Evolutionary conservation across 92 coral and sea anemone genomes (phyloP).

Genomic region (Plumapathes pennacea): DNA sequence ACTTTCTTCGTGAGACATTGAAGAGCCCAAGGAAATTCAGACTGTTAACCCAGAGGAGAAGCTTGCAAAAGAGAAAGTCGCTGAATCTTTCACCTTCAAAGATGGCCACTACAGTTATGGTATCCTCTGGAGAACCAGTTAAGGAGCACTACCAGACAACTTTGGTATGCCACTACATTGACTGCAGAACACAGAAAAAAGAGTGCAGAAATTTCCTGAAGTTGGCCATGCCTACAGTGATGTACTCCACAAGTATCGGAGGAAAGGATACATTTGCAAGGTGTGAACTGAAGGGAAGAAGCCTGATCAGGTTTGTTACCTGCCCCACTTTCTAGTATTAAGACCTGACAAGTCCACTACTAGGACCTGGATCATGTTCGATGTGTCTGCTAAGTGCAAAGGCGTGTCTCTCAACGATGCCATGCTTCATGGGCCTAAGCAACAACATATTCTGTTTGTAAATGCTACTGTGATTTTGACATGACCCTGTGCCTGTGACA

Average conservation of each 20-base stretch:
- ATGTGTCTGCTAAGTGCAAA: too few species aligned
- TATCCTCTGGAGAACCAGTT: slow-evolving; percentile 3
- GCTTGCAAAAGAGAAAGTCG: slow-evolving; percentile 1
- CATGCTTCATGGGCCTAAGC: too few species aligned
- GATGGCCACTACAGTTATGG: slow-evolving; percentile 1
- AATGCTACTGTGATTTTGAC: too few species aligned
- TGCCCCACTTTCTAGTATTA: too few species aligned
- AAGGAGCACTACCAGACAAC: slow-evolving; percentile 7
- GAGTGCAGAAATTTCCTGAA: slow-evolving; percentile 1
- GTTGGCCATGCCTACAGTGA: slow-evolving; percentile 5
- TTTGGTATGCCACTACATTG: slow-evolving; percentile 7
- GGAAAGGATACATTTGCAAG: too few species aligned
- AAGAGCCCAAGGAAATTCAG: slow-evolving; percentile 6
- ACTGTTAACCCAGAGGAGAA: slow-evolving; percentile 12
- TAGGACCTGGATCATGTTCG: too few species aligned
- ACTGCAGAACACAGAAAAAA: slow-evolving; percentile 9
- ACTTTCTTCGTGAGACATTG: slow-evolving; percentile 15
- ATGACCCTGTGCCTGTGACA: too few species aligned
- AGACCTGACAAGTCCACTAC: too few species aligned
- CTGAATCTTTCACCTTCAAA: neutral
- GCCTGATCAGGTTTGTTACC: too few species aligned
- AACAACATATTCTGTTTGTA: too few species aligned
- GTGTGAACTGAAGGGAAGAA: too few species aligned
- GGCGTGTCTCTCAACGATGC: too few species aligned
- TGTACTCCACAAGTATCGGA: neutral